Percentiles rank a stretch among this genome's conserved stretches.
These are phyloP conservation scores for Calliopsis andreniformis DNA, from an alignment of 1,140 invertebrate genomes.

Conservation along the genomic window DNA sequence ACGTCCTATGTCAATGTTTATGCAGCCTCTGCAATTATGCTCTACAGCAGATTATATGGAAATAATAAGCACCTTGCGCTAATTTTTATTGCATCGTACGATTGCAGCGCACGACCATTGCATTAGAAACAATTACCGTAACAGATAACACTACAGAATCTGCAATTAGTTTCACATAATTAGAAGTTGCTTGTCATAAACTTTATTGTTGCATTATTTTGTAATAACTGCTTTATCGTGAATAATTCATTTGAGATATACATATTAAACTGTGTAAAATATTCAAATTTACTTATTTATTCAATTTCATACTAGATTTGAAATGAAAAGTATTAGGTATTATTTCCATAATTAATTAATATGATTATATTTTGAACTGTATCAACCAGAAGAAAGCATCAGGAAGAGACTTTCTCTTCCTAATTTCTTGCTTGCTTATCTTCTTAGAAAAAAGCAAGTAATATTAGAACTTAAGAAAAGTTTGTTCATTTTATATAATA, in stretches of 20 bases:
- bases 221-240: background rate
- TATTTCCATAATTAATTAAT: too few species aligned
- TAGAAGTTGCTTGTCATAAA: background rate
- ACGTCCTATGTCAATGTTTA: background rate
- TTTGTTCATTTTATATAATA: background rate
- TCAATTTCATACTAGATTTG: background rate
- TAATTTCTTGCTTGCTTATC: slow-evolving; percentile 26
- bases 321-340: background rate
- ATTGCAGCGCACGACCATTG: background rate
- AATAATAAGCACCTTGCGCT: slow-evolving; percentile 13
- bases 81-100: slow-evolving; percentile 9
- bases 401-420: slow-evolving; percentile 33
- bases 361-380: too few species aligned
- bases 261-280: background rate
- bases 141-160: background rate
- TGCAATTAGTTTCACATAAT: slow-evolving; percentile 12
- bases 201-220: background rate
- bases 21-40: background rate
- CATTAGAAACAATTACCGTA: background rate
- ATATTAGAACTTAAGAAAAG: background rate
- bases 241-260: background rate
- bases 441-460: background rate
- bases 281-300: too few species aligned
- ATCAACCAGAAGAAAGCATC: slow-evolving; percentile 37
- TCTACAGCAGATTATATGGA: slow-evolving; percentile 10